A percentile compares a stretch with the other conserved stretches of the same genome.
phyloP scores from a whole-genome alignment of 2,113 vertebrate genomes.

The Taxidea taxus region DNA sequence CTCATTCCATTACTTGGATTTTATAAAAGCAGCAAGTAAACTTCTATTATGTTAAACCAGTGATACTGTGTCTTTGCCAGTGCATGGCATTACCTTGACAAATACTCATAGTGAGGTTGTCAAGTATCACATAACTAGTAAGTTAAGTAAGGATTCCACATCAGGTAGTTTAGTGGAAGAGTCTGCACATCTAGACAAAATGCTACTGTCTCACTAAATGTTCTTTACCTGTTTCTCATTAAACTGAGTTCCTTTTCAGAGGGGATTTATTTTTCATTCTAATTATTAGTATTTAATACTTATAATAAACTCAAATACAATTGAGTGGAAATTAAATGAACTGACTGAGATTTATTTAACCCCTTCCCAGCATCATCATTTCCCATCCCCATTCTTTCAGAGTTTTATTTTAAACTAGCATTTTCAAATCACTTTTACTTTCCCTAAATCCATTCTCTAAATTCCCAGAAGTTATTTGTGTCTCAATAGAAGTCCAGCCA shows the following conservation, averaged over 20 bases:
- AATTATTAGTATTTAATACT: conserved; percentile 24
- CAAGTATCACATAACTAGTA: not conserved
- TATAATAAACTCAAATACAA: conserved; percentile 14
- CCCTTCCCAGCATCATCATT: not conserved
- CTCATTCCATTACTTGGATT: not conserved
- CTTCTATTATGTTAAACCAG: not conserved
- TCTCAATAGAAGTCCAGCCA: not conserved
- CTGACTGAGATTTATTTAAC: not conserved
- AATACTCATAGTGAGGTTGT: not conserved
- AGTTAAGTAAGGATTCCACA: not conserved
- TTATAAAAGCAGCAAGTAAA: not conserved
- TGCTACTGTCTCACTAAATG: not conserved
- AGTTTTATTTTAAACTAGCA: conserved; percentile 14
- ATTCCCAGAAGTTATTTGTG: not conserved
- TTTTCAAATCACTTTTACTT: conserved; percentile 21
- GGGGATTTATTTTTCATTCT: not conserved
- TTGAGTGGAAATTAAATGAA: not conserved
- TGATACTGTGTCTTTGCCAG: not conserved
- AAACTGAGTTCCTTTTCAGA: not conserved
- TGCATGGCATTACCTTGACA: not conserved
- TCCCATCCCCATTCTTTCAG: not conserved
- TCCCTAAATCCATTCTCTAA: not conserved
- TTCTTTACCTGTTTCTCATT: not conserved
- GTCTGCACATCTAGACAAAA: not conserved
- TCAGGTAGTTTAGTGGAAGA: not conserved